Base-by-base conservation (phyloP, 2,797 vertebrate genomes). In the Smutsia gigantea region DNA sequence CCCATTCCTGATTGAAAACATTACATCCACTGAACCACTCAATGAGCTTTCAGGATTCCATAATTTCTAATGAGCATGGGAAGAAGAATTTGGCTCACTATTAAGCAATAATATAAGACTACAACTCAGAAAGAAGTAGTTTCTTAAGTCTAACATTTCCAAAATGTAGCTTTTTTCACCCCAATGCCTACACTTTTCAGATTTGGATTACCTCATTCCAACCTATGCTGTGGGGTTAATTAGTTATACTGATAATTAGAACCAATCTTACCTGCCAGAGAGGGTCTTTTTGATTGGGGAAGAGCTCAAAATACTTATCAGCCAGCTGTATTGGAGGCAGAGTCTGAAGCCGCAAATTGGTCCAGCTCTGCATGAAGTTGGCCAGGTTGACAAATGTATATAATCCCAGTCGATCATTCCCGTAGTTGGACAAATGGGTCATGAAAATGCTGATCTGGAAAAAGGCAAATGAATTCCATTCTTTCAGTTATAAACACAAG, bases 381-480 rank as follows among this genome's bases (percentile, higher is more conserved):
- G 99, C 99, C 98, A 99, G 98, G 95, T 99, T 99, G 79, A 99
- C 99, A n/a, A 99, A 99, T 0, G 99, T 99, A 97, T 99, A 99
- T 12, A 99, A 98, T 25, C 99, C 99, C 97, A 99, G 98, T 10
- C 99, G 99, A 94, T 99, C 97, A 27, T 97, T 97, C 46, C 97
- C 96, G 5, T 97, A 97, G 88, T 97, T 97, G 61, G 97, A 97
- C 99, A 99, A 98, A 98, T 99, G 99, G 31, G 99, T 99, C 99
- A 99, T 99, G 98, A 99, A 99, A 98, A 99, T 99, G 98, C 99
- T 99, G 93, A 99, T 99, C 99, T 99, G 97, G 68, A 97, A 94
- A 95, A 95, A 94, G 92, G 90, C 85, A 95, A 96, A 90, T 0
- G 19, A 85, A 63, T 12, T 51, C 64, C 31, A 90, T 49, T 5